Evolutionary conservation across 2,113 vertebrate genomes (phyloP), one percentile per base, ranked within the genome.

Genomic region (Pristiophorus japonicus): DNA sequence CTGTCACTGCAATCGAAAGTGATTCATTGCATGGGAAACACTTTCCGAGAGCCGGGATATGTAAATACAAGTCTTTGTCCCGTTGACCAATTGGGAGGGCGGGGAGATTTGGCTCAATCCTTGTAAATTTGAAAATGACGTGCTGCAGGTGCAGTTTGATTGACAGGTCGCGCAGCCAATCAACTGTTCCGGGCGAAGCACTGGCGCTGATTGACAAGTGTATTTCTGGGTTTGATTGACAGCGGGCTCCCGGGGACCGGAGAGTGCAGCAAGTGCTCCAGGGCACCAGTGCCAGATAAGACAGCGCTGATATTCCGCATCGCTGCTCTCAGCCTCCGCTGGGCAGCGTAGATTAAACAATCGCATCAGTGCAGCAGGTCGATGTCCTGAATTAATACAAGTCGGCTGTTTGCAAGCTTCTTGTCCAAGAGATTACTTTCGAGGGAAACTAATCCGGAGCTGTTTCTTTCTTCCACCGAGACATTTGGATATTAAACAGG

Each of bases 361-460:
- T 16, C 12, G 42, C 65, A 94, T 94, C 91, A 93, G 87, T 66
- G n/a, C 91, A 67, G 90, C 27, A n/a, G 34, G 55, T 63, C 91
- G 34, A 14, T 66, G 92, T 34, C 62, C 63, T 30, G 59, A 93
- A 66, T 66, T 42, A 93, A 66, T 20, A 30, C 65, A 47, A 47
- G 22, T n/a, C 38, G 92, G 42, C 38, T 47, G 38, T 94, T 94
- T 47, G 65, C 92, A 70, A 91, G 87, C 51, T 91, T 91, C 55
- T 65, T 45, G 59, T 66, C 34, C 59, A 66, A 70, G 38, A 66
- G 92, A 67, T 94, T 94, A 70, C 65, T 42, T 94, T 94, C 55
- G 4, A 47, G 92, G 42, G 65, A 70, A 94, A 66, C 78, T 92
- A 92, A 92, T 63, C 59, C 88, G 88, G 59, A 65, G 88, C 88